Percentiles rank a stretch among this genome's conserved stretches.
Conservation (phyloP, 1,140 invertebrate genomes). For the Penaeus chinensis region DNA sequence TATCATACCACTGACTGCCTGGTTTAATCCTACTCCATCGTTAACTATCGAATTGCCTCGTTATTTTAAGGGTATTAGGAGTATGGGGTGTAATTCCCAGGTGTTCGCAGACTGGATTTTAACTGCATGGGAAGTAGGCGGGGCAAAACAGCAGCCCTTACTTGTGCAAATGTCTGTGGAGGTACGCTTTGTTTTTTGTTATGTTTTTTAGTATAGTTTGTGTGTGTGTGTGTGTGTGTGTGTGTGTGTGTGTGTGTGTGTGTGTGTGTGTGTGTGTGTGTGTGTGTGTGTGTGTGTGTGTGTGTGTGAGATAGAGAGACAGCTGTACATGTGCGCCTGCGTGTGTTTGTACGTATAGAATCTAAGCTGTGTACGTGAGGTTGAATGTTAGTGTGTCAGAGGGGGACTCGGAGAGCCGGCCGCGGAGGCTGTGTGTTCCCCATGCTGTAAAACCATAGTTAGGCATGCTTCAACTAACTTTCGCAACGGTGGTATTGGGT, state of each 20-base stretch:
- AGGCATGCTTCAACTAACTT: too few species aligned
- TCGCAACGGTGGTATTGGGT: too few species aligned
- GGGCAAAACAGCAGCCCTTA: too few species aligned
- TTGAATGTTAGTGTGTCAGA: too few species aligned
- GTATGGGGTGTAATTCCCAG: constrained; percentile 20
- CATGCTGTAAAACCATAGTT: too few species aligned
- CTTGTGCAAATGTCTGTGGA: too few species aligned
- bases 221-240: constrained; percentile 13
- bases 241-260: constrained; percentile 31
- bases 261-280: constrained; percentile 32
- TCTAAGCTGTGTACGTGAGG: too few species aligned
- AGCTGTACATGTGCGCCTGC: not conserved
- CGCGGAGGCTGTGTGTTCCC: too few species aligned
- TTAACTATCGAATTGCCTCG: constrained; percentile 43
- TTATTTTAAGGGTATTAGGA: constrained; percentile 16
- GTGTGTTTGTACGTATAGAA: too few species aligned
- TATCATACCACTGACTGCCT: constrained; percentile 13
- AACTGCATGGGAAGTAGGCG: too few species aligned
- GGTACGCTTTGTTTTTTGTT: not conserved
- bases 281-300: not conserved
- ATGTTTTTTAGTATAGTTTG: not conserved
- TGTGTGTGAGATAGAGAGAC: not conserved
- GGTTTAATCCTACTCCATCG: constrained; percentile 53
- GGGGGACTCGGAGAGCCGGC: too few species aligned
- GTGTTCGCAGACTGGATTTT: not conserved